Conservation (phyloP, 2,888 invertebrate species). For the Lasioglossum vierecki region DNA sequence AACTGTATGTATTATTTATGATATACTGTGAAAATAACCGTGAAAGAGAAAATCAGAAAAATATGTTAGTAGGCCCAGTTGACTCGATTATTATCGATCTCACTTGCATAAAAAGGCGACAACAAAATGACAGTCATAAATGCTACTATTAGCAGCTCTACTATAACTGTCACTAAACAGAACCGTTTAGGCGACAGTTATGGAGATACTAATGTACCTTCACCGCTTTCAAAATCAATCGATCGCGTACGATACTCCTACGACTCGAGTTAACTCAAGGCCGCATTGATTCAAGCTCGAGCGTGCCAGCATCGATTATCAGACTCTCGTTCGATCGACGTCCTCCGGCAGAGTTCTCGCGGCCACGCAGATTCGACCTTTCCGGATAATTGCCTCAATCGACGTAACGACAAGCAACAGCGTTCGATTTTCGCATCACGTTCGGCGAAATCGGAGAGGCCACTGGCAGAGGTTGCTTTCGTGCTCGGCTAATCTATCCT, state of each 20-base stretch:
- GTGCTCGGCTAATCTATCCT: conserved; percentile 27
- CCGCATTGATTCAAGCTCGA: conserved; percentile 35
- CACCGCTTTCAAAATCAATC: conserved; percentile 37
- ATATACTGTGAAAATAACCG: no score
- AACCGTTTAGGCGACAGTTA: no score
- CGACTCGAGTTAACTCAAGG: conserved; percentile 41
- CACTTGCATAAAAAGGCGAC: no score
- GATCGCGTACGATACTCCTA: conserved; percentile 33
- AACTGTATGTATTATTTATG: no score
- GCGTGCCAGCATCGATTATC: conserved; percentile 48
- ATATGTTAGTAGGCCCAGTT: no score
- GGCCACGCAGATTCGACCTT: conserved; percentile 45
- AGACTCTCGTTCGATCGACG: conserved; percentile 45
- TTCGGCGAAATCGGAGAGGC: conserved; percentile 10
- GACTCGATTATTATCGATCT: no score
- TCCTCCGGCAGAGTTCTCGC: conserved; percentile 16
- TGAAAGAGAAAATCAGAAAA: no score
- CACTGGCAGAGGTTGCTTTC: conserved; percentile 9
- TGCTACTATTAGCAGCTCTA: no score
- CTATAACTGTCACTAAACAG: no score
- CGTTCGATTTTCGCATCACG: conserved; percentile 44
- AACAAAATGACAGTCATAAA: no score
- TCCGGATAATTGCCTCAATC: conserved; percentile 56
- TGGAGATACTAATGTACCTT: neutral
- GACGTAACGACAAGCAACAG: conserved; percentile 47